Conservation (phyloP, 1,140 invertebrate species). For the Diorhabda sublineata region DNA sequence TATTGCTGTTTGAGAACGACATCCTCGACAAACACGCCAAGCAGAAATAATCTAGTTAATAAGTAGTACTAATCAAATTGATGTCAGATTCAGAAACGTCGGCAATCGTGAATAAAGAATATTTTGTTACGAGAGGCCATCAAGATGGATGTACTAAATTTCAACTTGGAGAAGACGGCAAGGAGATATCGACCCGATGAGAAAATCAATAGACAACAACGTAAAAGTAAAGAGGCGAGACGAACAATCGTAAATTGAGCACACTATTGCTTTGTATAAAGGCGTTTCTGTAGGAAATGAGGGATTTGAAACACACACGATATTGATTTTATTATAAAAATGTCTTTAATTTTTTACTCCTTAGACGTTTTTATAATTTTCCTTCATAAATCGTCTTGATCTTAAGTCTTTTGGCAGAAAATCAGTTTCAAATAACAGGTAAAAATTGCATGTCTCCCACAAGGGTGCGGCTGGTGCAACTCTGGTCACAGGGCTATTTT, state of each 20-base stretch:
- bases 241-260: background rate
- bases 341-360: no score
- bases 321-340: no score
- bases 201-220: background rate
- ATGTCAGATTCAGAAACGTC: background rate
- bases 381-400: no score
- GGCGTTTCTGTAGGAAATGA: no score
- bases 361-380: no score
- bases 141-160: background rate
- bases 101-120: slow-evolving; percentile 1
- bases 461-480: no score
- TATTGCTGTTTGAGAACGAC: no score
- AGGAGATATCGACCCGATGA: background rate
- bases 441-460: no score
- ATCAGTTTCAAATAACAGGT: no score
- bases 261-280: background rate
- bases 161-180: background rate
- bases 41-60: background rate
- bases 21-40: background rate
- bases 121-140: background rate
- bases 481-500: no score
- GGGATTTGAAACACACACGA: no score
- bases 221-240: background rate
- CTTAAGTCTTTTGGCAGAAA: no score
- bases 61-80: background rate